These are phyloP conservation scores for Varecia variegata DNA, from an alignment of 2,797 vertebrate species.

Conservation along the genomic window DNA sequence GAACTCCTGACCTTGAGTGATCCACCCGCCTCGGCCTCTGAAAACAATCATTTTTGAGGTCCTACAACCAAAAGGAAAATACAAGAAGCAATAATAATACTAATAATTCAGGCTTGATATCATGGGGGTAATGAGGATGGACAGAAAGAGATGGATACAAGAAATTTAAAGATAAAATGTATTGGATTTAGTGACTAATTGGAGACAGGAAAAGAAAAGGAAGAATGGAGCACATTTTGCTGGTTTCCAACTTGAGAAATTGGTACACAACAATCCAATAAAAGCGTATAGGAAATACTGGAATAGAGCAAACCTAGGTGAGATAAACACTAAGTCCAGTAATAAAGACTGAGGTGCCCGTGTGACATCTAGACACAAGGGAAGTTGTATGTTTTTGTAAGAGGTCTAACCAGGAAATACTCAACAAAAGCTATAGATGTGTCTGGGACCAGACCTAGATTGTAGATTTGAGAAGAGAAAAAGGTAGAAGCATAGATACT, in stretches of 20 bases:
- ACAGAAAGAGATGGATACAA: not conserved
- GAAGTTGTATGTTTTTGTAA: not conserved
- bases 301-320: not conserved
- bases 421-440: not conserved
- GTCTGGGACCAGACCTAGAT: not conserved
- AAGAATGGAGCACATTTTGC: not conserved
- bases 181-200: not conserved
- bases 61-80: not conserved
- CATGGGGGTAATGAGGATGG: not conserved
- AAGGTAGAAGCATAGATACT: not conserved
- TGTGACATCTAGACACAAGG: fast-evolving
- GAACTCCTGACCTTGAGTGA: no score
- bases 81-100: not conserved
- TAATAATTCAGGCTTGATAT: not conserved
- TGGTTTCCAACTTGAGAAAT: not conserved
- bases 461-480: not conserved
- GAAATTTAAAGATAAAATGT: not conserved
- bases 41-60: not conserved
- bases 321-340: not conserved
- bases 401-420: not conserved
- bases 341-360: not conserved
- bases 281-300: not conserved
- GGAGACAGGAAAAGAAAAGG: not conserved
- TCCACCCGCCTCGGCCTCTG: no score
- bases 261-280: not conserved